Conservation (phyloP, 2,113 vertebrate species). For the Eulemur macaco region DNA sequence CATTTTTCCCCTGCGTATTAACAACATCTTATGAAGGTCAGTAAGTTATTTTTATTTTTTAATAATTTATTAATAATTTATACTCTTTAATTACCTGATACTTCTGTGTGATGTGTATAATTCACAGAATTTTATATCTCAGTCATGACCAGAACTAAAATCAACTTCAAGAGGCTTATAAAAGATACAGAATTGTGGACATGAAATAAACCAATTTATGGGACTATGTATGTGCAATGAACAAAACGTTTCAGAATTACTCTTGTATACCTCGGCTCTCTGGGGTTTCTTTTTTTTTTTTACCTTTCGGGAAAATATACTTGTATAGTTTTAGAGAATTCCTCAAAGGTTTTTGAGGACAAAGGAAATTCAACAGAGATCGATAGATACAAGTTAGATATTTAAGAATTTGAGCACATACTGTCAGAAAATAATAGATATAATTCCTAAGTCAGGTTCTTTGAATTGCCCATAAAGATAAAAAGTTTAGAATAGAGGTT, state of each 20-base stretch:
- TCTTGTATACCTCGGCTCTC: background rate
- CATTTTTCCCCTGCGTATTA: background rate
- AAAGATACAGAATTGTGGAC: background rate
- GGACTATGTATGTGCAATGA: background rate
- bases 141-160: background rate
- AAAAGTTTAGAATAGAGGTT: background rate
- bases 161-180: background rate
- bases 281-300: background rate
- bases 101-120: background rate
- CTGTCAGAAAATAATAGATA: conserved; percentile 52
- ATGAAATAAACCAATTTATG: background rate
- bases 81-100: background rate
- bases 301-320: background rate
- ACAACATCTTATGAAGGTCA: background rate
- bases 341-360: conserved; percentile 44
- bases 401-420: conserved; percentile 53
- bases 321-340: conserved; percentile 15
- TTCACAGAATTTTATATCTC: background rate
- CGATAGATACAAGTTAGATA: conserved; percentile 59
- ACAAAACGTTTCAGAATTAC: background rate
- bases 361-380: conserved; percentile 66
- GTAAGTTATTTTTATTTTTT: background rate
- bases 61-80: background rate
- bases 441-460: conserved; percentile 25
- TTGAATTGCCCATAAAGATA: conserved; percentile 48